Percentiles rank a stretch among this genome's conserved stretches.
Conservation (phyloP, 1,140 invertebrate genomes). For the Pseudomyrmex cubaensis region DNA sequence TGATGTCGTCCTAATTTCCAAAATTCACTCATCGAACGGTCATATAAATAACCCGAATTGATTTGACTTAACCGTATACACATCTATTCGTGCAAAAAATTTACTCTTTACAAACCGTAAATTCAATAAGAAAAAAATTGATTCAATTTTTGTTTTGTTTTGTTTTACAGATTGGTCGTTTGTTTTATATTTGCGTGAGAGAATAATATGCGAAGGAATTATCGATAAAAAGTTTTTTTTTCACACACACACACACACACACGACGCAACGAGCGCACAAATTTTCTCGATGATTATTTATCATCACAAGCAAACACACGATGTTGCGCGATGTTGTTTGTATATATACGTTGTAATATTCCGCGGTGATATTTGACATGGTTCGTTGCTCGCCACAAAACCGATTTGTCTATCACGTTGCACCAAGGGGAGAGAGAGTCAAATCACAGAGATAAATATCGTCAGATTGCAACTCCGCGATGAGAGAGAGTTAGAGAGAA, state of each 20-base stretch:
- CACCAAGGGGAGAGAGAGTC: background rate
- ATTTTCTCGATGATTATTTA: constrained; percentile 73
- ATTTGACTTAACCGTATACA: too few species aligned
- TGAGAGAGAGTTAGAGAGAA: constrained; percentile 28
- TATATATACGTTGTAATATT: background rate
- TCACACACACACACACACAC: constrained; percentile 55
- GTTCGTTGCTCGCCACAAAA: constrained; percentile 37
- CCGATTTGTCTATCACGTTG: constrained; percentile 26
- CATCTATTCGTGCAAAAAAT: too few species aligned
- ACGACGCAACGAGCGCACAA: constrained; percentile 73
- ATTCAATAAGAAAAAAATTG: too few species aligned
- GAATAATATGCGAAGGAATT: too few species aligned
- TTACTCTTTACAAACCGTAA: too few species aligned
- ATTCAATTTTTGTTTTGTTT: too few species aligned
- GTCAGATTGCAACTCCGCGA: constrained; percentile 19
- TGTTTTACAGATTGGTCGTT: too few species aligned
- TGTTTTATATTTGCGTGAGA: too few species aligned
- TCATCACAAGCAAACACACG: constrained; percentile 66
- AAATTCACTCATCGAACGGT: background rate
- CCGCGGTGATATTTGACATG: constrained; percentile 52
- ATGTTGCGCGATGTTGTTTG: constrained; percentile 13
- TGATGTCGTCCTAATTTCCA: background rate
- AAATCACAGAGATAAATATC: constrained; percentile 49
- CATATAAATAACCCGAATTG: background rate
- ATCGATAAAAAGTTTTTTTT: constrained; percentile 8